Evolutionary conservation across 2,797 vertebrate genomes (phyloP).

Genomic region (Phyllotis vaccarum): DNA sequence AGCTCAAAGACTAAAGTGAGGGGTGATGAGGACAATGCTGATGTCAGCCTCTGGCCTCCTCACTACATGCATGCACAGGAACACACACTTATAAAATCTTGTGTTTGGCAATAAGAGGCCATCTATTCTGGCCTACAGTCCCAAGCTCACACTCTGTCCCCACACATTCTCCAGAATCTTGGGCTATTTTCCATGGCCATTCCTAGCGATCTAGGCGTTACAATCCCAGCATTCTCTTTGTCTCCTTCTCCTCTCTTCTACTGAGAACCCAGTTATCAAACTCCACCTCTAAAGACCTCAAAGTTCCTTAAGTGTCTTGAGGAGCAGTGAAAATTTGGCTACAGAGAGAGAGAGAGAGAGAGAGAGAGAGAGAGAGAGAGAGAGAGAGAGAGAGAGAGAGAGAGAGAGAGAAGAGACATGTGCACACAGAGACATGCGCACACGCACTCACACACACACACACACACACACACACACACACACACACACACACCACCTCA

Average conservation of each 20-base stretch:
- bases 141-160: too few species aligned
- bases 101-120: background rate
- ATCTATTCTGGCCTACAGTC: fast-evolving
- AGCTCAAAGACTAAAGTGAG: background rate
- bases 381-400: too few species aligned
- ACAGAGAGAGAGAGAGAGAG: too few species aligned
- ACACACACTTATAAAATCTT: background rate
- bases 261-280: background rate
- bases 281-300: background rate
- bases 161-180: too few species aligned
- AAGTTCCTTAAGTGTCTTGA: background rate
- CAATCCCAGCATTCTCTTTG: background rate
- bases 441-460: too few species aligned
- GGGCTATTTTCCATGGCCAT: background rate
- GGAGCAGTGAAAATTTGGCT: background rate
- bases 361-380: too few species aligned
- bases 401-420: too few species aligned
- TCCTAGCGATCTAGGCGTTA: background rate
- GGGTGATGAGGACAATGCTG: background rate
- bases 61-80: background rate
- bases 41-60: background rate
- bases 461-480: too few species aligned
- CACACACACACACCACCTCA: background rate
- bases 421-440: too few species aligned
- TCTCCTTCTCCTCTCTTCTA: background rate